These are phyloP conservation scores for Tenebrosternarchus preto DNA, from an alignment of 2,113 vertebrate species.

Conservation along the genomic window DNA sequence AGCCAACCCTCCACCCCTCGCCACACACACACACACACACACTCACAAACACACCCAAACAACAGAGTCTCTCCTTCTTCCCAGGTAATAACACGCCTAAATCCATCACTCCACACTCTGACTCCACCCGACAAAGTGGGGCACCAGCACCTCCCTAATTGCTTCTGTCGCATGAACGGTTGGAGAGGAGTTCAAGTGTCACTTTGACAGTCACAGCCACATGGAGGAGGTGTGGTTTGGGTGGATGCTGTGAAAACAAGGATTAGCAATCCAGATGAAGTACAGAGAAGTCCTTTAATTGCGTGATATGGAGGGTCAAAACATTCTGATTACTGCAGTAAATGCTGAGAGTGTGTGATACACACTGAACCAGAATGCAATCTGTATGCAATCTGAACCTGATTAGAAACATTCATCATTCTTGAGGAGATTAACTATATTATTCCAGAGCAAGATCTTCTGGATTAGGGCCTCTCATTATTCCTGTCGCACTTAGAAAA, in stretches of 20 bases:
- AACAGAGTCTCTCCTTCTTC: background rate
- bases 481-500: background rate
- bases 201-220: background rate
- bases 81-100: constrained; percentile 15
- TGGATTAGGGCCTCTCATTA: background rate
- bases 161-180: background rate
- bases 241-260: background rate
- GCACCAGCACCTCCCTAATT: constrained; percentile 29
- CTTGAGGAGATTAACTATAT: background rate
- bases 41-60: background rate
- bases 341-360: background rate
- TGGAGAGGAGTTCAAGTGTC: constrained; percentile 19
- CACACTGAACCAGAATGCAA: background rate
- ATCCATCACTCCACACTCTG: constrained; percentile 11
- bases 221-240: background rate
- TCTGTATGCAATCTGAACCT: background rate
- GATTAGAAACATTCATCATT: background rate
- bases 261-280: background rate
- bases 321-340: background rate
- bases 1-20: background rate
- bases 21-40: background rate
- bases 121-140: constrained; percentile 17
- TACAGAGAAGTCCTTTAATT: background rate
- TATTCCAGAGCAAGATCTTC: background rate
- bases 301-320: constrained; percentile 12